A percentile compares a stretch with the other conserved stretches of the same genome.
Conservation (phyloP, 2,888 invertebrate genomes). For the Macroteleia sp. region DNA sequence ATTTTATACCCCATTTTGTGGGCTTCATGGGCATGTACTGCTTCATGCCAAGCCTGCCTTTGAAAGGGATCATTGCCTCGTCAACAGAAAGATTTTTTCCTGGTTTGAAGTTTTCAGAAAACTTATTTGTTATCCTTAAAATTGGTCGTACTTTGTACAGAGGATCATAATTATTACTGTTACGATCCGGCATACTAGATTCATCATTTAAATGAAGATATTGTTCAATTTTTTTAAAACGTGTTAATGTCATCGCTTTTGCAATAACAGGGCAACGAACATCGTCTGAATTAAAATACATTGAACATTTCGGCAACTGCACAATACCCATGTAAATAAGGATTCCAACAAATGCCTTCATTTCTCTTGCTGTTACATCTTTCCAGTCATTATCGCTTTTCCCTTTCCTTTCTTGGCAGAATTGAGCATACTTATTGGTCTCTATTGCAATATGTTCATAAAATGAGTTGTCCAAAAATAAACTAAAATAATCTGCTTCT, state of each 20-base stretch:
- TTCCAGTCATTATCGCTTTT: background rate
- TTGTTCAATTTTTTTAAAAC: background rate
- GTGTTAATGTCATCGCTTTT: background rate
- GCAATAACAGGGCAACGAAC: background rate
- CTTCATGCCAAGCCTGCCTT: constrained; percentile 4
- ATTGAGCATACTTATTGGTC: background rate
- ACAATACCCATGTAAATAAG: background rate
- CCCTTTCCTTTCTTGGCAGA: background rate
- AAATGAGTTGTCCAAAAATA: background rate
- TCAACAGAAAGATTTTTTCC: background rate
- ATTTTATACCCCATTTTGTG: constrained; percentile 5
- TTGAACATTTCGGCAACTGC: background rate
- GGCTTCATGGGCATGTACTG: constrained; percentile 7
- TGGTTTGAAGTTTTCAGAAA: background rate
- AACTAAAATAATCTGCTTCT: background rate
- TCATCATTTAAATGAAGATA: background rate
- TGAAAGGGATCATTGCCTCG: background rate
- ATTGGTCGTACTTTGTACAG: background rate
- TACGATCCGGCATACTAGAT: background rate
- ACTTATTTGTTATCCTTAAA: background rate
- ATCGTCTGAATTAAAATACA: background rate
- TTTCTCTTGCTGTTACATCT: background rate
- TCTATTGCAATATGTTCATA: background rate
- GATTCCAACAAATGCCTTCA: background rate
- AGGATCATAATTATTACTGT: background rate